A percentile compares a stretch with the other conserved stretches of the same genome.
phyloP scores from a whole-genome alignment of 2,113 vertebrate genomes.

The Neogale vison region DNA sequence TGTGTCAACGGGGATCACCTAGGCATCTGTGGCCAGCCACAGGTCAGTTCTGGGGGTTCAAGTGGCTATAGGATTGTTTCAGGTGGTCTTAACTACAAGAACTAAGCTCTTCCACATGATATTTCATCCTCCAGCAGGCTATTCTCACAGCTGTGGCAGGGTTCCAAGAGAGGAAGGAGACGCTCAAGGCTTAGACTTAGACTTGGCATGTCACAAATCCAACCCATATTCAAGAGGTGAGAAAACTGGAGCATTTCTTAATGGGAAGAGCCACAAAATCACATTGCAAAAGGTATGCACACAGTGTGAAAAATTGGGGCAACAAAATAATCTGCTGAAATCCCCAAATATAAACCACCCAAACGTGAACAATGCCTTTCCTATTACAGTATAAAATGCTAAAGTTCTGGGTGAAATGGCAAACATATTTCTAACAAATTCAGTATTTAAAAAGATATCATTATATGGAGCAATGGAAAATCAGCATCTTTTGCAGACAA shows the following conservation, averaged over 20 bases:
- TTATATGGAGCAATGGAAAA: not conserved
- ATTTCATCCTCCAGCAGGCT: not conserved
- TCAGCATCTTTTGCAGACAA: conserved; percentile 15
- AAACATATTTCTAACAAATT: not conserved
- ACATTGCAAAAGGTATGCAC: not conserved
- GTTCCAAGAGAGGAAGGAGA: not conserved
- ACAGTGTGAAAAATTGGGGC: not conserved
- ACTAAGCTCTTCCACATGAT: not conserved
- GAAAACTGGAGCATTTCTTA: not conserved
- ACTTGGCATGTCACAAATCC: not conserved
- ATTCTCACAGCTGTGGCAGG: no score
- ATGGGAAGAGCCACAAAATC: not conserved
- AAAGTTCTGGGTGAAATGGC: not conserved
- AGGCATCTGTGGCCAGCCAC: not conserved
- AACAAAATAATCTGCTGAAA: not conserved
- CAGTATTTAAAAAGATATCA: not conserved
- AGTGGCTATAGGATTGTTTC: not conserved
- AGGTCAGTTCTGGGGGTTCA: not conserved
- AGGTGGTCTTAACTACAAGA: not conserved
- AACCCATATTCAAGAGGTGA: not conserved
- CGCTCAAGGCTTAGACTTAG: not conserved
- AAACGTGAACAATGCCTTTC: not conserved
- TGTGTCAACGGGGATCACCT: not conserved
- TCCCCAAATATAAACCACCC: not conserved
- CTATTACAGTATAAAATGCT: not conserved